Percentiles rank a stretch among this genome's conserved stretches.
These are phyloP conservation scores for Sisyra nigra DNA, from an alignment of 2,888 invertebrate species.

Conservation along the genomic window DNA sequence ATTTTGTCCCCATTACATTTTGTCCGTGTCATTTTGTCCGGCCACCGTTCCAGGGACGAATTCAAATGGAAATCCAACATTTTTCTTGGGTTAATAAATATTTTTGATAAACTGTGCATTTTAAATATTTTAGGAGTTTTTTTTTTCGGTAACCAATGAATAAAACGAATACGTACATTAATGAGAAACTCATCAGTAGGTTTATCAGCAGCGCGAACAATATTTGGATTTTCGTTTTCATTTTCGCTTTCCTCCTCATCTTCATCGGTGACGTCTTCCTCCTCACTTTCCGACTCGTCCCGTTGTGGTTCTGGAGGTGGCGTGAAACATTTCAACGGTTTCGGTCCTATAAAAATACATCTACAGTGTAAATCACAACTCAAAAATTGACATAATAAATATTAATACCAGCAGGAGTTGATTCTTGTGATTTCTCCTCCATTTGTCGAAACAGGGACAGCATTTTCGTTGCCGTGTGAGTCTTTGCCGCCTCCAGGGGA, in stretches of 20 bases:
- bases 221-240: background rate
- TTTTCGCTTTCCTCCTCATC: constrained; percentile 30
- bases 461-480: constrained; percentile 74
- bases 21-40: too few relatives aligned
- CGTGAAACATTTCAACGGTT: constrained; percentile 77
- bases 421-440: constrained; percentile 50
- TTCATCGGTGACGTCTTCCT: constrained; percentile 27
- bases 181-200: constrained; percentile 51
- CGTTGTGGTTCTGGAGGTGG: constrained; percentile 58
- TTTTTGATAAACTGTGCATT: too few relatives aligned
- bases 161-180: constrained; percentile 33
- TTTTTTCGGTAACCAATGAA: too few relatives aligned
- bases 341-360: constrained; percentile 42
- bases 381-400: background rate
- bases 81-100: too few relatives aligned
- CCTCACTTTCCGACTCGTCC: constrained; percentile 22
- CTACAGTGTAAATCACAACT: background rate
- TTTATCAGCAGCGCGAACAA: constrained; percentile 16
- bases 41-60: too few relatives aligned
- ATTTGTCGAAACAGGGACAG: constrained; percentile 77
- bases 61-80: too few relatives aligned
- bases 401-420: constrained; percentile 18
- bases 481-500: constrained; percentile 32
- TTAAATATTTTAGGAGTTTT: too few relatives aligned
- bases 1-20: too few relatives aligned